Conservation (phyloP, 1,140 invertebrate species). For the Conus ventricosus region DNA sequence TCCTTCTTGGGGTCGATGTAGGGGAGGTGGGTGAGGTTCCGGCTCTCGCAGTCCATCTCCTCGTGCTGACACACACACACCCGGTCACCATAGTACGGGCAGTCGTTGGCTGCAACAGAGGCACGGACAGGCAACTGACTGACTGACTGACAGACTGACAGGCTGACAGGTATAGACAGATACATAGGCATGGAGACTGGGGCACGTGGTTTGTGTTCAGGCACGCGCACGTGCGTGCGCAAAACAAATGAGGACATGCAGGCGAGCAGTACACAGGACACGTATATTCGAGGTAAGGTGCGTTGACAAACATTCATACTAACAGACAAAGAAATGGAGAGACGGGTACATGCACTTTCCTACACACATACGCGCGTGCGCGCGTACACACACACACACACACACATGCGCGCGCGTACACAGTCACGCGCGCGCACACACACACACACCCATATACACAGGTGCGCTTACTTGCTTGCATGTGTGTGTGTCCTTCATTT, state of each 20-base stretch:
- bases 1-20: background rate
- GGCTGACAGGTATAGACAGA: too few species aligned
- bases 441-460: background rate
- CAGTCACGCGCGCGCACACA: background rate
- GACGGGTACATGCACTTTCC: background rate
- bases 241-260: too few species aligned
- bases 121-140: too few species aligned
- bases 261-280: too few species aligned
- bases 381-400: background rate
- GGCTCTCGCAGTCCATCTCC: constrained; percentile 12
- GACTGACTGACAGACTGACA: too few species aligned
- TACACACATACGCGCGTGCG: background rate
- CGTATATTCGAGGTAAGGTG: too few species aligned
- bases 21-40: background rate
- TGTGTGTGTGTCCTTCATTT: too few species aligned
- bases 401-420: background rate
- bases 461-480: background rate
- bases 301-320: too few species aligned
- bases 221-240: too few species aligned
- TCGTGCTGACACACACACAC: constrained; percentile 5
- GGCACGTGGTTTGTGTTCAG: too few species aligned
- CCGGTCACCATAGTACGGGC: background rate
- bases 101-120: background rate
- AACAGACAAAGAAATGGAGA: too few species aligned
- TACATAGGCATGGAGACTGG: too few species aligned